Conservation (phyloP, 2,888 invertebrate species). For the Eumacrocentrus americanus region DNA sequence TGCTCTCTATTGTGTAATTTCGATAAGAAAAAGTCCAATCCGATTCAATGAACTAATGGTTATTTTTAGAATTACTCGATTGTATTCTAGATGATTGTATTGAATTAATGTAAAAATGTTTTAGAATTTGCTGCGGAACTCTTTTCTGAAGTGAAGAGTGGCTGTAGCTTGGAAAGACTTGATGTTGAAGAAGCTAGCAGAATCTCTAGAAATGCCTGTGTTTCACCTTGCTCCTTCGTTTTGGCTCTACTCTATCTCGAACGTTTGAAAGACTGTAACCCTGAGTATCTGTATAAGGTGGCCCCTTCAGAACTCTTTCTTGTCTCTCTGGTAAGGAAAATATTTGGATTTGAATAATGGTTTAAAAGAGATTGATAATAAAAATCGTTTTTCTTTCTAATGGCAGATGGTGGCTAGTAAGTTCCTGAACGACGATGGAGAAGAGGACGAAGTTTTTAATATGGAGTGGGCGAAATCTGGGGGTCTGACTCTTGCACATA, state of each 20-base stretch:
- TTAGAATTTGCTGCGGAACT: slow-evolving; percentile 83
- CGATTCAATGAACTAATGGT: no score
- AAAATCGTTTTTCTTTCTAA: no score
- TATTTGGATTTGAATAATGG: no score
- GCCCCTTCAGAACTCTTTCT: slow-evolving; percentile 93
- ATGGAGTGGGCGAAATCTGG: slow-evolving; percentile 93
- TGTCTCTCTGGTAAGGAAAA: slow-evolving; percentile 77
- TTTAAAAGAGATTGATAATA: slow-evolving; percentile 25
- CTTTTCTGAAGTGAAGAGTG: slow-evolving; percentile 79
- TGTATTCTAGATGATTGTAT: no score
- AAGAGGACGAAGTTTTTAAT: slow-evolving; percentile 88
- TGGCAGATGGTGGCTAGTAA: slow-evolving; percentile 94
- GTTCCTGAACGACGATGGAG: slow-evolving; percentile 91
- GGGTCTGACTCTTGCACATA: slow-evolving; percentile 72
- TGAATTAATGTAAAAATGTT: no score
- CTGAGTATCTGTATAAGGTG: slow-evolving; percentile 81
- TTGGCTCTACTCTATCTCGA: slow-evolving; percentile 93
- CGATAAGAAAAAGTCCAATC: no score
- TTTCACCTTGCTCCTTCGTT: slow-evolving; percentile 91
- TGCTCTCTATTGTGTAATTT: no score
- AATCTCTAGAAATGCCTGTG: slow-evolving; percentile 79
- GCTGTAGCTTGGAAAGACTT: slow-evolving; percentile 77
- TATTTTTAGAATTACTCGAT: no score
- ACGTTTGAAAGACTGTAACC: slow-evolving; percentile 80
- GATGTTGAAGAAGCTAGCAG: slow-evolving; percentile 78